Percentiles rank a stretch among this genome's conserved stretches.
phyloP scores from a whole-genome alignment of 2,888 invertebrate species.

The Iselma pallidipennis region DNA sequence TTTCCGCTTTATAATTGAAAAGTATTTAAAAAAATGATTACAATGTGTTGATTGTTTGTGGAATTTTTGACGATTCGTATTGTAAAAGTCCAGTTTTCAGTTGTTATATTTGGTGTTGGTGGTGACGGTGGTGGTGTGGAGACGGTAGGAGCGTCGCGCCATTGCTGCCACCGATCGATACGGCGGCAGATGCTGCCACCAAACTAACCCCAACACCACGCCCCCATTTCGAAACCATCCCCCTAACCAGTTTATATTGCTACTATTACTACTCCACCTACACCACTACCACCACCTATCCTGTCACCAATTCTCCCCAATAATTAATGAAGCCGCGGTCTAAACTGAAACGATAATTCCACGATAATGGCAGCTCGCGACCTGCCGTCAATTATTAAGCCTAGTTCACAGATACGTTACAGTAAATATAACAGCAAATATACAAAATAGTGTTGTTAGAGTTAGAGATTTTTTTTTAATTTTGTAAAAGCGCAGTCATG shows the following conservation, averaged over 20 bases:
- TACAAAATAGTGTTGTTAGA: too few species aligned
- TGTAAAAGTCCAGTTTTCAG: neutral
- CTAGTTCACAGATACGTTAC: conserved; percentile 11
- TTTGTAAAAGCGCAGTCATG: neutral
- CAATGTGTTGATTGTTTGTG: neutral
- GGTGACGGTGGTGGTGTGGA: conserved; percentile 4
- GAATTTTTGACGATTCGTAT: neutral
- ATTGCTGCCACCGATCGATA: conserved; percentile 46
- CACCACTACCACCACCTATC: conserved; percentile 32
- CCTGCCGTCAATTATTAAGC: conserved; percentile 51
- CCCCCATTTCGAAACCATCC: conserved; percentile 35
- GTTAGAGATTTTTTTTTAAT: neutral
- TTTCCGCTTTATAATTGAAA: neutral
- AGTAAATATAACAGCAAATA: too few species aligned
- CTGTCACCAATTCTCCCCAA: conserved; percentile 48
- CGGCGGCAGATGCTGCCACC: conserved; percentile 44
- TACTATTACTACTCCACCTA: conserved; percentile 21
- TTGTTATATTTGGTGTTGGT: conserved; percentile 2
- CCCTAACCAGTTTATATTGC: conserved; percentile 9
- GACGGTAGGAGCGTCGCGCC: conserved; percentile 42
- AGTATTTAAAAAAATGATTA: neutral
- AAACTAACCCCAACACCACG: conserved; percentile 29
- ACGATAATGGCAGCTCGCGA: conserved; percentile 60
- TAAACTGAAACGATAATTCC: conserved; percentile 58
- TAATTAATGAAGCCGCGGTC: conserved; percentile 56